These are phyloP conservation scores for Brachyrhaphis roseni DNA, from an alignment of 2,797 vertebrate species.

Conservation along the genomic window DNA sequence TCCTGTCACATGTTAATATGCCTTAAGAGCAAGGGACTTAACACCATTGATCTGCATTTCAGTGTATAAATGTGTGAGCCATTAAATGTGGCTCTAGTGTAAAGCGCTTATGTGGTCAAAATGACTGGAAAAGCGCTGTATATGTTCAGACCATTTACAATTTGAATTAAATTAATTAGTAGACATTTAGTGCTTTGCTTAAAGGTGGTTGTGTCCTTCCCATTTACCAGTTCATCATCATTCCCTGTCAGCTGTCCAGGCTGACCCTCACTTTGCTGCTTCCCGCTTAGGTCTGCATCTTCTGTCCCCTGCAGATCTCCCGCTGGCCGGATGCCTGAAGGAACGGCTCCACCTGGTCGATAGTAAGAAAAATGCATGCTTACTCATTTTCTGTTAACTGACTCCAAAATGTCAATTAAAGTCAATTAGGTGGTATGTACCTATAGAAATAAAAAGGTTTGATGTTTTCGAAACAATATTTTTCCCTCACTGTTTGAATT, in stretches of 20 bases:
- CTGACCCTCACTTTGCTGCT: conserved; percentile 10
- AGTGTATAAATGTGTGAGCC: too few relatives aligned
- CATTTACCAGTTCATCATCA: conserved; percentile 39
- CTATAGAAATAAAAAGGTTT: background rate
- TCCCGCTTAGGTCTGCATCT: conserved; percentile 10
- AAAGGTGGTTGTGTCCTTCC: background rate
- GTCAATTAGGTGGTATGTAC: background rate
- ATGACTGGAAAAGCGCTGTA: too few relatives aligned
- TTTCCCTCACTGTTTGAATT: background rate
- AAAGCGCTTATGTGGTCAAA: too few relatives aligned
- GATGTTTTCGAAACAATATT: background rate
- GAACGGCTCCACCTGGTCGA: conserved; percentile 30
- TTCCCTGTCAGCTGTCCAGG: background rate
- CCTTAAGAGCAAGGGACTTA: too few relatives aligned
- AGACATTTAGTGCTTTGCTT: background rate
- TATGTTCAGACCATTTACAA: too few relatives aligned
- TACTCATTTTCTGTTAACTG: background rate
- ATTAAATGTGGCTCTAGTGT: too few relatives aligned
- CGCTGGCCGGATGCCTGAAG: conserved; percentile 17
- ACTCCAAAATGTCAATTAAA: background rate
- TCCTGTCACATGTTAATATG: too few relatives aligned
- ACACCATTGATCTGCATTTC: too few relatives aligned
- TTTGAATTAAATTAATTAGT: background rate
- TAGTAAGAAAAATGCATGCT: background rate
- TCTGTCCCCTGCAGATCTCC: conserved; percentile 16